These are phyloP conservation scores for Anarsia innoxiella DNA, from an alignment of 2,888 invertebrate genomes.

Conservation along the genomic window DNA sequence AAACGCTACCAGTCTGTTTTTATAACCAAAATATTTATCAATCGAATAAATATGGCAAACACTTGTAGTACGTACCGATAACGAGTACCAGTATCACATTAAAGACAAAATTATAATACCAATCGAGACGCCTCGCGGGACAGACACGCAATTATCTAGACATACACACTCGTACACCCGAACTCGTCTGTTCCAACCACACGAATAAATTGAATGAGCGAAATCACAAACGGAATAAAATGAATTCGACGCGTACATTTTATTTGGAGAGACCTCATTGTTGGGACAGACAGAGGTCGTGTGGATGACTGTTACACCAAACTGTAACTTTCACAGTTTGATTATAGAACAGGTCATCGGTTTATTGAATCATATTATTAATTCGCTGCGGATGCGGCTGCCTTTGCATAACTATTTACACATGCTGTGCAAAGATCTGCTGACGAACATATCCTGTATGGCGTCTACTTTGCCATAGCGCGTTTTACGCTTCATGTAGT, in stretches of 20 bases:
- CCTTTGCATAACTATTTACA: not conserved
- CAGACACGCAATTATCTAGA: not conserved
- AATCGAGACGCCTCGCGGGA: too few species aligned
- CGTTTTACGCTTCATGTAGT: too few species aligned
- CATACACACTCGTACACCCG: not conserved
- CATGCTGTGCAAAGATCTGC: not conserved
- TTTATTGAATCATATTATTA: not conserved
- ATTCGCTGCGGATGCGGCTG: not conserved
- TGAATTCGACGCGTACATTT: conserved; percentile 27
- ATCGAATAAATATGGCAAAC: too few species aligned
- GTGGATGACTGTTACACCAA: conserved; percentile 23
- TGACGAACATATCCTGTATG: too few species aligned
- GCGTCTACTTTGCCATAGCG: too few species aligned
- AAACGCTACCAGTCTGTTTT: too few species aligned
- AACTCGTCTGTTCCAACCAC: conserved; percentile 13
- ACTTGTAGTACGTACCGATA: too few species aligned
- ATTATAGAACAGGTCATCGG: not conserved
- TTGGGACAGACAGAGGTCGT: conserved; percentile 24
- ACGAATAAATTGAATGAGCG: conserved; percentile 32
- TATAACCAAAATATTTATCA: too few species aligned
- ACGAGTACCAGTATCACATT: too few species aligned
- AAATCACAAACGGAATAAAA: conserved; percentile 32
- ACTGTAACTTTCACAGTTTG: not conserved
- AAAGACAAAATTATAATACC: too few species aligned
- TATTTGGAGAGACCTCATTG: conserved; percentile 26